Percentiles rank a stretch among this genome's conserved stretches.
Evolutionary conservation across 2,113 vertebrate species (phyloP).

Genomic region (Paradoxurus hermaphroditus): DNA sequence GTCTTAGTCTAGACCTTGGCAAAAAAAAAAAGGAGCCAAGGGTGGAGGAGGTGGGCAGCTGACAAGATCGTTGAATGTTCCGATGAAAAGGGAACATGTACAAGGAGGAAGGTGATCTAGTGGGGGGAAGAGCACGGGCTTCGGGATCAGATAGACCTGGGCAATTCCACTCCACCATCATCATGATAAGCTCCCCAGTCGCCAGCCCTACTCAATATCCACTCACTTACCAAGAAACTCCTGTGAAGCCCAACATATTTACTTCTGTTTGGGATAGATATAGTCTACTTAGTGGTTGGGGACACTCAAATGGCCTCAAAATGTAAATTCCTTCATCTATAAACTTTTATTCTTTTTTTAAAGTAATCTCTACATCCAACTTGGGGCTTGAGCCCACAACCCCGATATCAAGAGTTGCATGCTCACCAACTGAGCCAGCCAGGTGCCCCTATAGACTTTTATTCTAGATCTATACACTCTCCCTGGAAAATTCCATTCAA

Average conservation of each 20-base stretch:
- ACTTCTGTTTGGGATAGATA: background rate
- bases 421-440: background rate
- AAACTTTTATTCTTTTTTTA: background rate
- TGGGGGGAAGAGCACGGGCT: background rate
- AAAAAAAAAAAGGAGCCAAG: background rate
- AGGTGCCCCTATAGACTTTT: background rate
- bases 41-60: background rate
- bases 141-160: background rate
- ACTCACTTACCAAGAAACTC: background rate
- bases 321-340: background rate
- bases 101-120: background rate
- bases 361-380: background rate
- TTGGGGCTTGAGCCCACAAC: background rate
- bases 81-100: background rate
- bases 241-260: background rate
- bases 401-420: background rate
- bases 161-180: background rate
- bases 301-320: background rate
- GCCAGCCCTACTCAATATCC: background rate
- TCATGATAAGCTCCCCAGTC: fast-evolving
- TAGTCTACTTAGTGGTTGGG: background rate
- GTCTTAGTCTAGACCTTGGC: background rate
- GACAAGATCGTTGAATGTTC: background rate
- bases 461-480: background rate
- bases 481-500: background rate